These are phyloP conservation scores for Vombatus ursinus DNA, from an alignment of 2,113 vertebrate genomes.

Conservation along the genomic window DNA sequence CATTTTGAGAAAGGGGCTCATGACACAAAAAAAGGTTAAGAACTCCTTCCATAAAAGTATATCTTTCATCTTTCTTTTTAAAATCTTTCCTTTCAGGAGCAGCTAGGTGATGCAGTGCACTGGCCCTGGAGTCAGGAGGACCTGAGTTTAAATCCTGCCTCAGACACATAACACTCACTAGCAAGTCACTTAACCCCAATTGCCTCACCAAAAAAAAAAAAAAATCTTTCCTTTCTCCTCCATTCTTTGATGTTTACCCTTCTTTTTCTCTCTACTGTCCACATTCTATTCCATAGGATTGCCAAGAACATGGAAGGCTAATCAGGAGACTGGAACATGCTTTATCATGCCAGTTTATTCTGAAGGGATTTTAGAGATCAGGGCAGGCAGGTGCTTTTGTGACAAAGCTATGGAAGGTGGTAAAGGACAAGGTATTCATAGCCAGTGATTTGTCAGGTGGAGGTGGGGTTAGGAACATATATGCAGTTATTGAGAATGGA, in stretches of 20 bases:
- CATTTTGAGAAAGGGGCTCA: background rate
- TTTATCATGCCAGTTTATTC: constrained; percentile 1
- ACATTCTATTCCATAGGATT: background rate
- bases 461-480: background rate
- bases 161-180: no score
- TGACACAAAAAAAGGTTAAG: background rate
- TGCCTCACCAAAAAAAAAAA: no score
- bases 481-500: background rate
- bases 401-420: constrained; percentile 23
- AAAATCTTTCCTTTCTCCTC: background rate
- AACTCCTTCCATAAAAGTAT: background rate
- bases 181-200: no score
- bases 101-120: no score
- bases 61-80: background rate
- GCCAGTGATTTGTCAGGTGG: background rate
- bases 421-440: background rate
- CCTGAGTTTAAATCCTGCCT: no score
- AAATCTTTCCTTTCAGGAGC: background rate
- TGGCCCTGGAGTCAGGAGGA: no score
- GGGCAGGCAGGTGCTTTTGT: background rate
- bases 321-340: background rate
- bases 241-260: background rate
- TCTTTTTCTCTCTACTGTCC: background rate
- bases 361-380: background rate
- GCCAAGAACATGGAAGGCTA: background rate